These are phyloP conservation scores for Leucosticte australis DNA, from an alignment of 2,113 vertebrate genomes.

Conservation along the genomic window DNA sequence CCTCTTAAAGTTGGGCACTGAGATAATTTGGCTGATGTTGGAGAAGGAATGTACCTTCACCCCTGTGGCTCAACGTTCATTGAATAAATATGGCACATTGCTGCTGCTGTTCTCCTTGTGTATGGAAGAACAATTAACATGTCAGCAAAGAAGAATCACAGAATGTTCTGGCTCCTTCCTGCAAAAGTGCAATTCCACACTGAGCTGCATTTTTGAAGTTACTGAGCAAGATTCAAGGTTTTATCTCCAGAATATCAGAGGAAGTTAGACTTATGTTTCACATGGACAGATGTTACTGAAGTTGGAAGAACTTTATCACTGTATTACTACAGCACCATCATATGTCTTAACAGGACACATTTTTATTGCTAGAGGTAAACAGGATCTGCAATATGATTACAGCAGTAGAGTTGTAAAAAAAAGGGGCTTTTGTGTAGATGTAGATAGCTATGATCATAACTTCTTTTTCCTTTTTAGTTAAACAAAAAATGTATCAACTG, in stretches of 20 bases:
- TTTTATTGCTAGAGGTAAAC: background rate
- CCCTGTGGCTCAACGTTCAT: constrained; percentile 76
- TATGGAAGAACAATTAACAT: constrained; percentile 78
- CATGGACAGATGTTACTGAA: background rate
- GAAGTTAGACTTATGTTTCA: background rate
- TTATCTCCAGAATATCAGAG: constrained; percentile 64
- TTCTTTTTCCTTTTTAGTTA: background rate
- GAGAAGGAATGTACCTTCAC: constrained; percentile 74
- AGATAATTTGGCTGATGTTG: constrained; percentile 82
- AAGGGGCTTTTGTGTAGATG: rapidly evolving
- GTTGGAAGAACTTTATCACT: background rate
- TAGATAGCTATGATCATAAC: background rate
- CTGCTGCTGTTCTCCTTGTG: constrained; percentile 75
- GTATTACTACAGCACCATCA: background rate
- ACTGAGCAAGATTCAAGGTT: constrained; percentile 46
- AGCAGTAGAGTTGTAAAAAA: background rate
- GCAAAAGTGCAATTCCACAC: constrained; percentile 62
- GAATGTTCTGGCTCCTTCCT: constrained; percentile 63
- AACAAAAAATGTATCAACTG: background rate
- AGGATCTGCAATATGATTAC: background rate
- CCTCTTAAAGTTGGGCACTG: constrained; percentile 80
- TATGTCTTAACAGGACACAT: background rate
- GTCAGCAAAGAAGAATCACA: constrained; percentile 76
- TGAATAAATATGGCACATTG: constrained; percentile 77
- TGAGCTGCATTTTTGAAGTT: constrained; percentile 68